Base-by-base conservation (phyloP, 2,113 vertebrate genomes). In the Callocephalon fimbriatum region DNA sequence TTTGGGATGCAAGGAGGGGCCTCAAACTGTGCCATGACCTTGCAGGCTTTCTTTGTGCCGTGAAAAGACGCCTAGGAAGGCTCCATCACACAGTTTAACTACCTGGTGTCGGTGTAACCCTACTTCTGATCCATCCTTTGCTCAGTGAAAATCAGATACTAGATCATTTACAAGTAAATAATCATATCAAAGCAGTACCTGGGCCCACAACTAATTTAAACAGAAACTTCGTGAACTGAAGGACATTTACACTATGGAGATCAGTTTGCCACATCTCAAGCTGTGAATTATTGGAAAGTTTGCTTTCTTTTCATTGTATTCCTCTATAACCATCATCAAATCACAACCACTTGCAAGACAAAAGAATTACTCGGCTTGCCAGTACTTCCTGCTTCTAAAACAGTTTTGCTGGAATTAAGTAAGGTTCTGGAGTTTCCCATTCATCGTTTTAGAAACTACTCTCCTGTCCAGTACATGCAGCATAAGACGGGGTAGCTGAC, bases 381-480 rank as follows among this genome's bases (percentile, higher is more conserved):
- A 19, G 22, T 74, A 23, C 11, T 63, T 77, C 18, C 42, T 63
- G 18, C 21, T 35, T 25, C 44, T 40, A 32, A 66, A 84, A 74
- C 14, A 65, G 38, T 50, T 87, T 40, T 76, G 48, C 58, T 86
- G 38, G 20, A 68, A 53, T 76, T 76, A 72, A 67, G 26, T 11
- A 53, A 73, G 6, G 53, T 35, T 84, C 65, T 68, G 37, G 27
- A 67, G 26, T 45, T 40, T 67, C n/a, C 37, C 14, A 9, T 7
- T 87, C 35, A 38, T 61, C 5, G 29, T 82, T 85, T 93, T 68
- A 83, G 82, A 70, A 70, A 70, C 44, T 45, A 21, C 18, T 26
- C 42, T 67, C 47, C 66, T 45, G 21, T 58, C 63, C 31, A 32
- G 38, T 9, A 61, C 35, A n/a, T 0, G 0, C 38, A 51, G 68